Evolutionary conservation across 2,888 invertebrate species (phyloP).

Genomic region (Unio delphinus): DNA sequence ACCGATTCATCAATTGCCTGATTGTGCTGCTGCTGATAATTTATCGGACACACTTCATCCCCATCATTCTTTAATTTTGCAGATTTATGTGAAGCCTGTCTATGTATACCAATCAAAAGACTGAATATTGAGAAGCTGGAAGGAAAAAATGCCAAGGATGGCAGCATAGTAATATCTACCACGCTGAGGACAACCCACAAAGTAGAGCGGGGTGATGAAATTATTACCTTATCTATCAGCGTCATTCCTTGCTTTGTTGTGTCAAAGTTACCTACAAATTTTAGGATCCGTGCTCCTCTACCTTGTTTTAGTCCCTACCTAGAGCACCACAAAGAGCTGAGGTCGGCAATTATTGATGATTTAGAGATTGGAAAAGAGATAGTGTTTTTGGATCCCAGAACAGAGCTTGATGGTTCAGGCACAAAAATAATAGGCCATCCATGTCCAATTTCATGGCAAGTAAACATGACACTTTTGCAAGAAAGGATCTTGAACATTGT

Average conservation of each 20-base stretch:
- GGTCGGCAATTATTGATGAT: conserved; percentile 22
- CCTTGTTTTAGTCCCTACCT: conserved; percentile 39
- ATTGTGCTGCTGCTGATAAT: no score
- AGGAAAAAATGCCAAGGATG: no score
- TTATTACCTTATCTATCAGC: conserved; percentile 27
- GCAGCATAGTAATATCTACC: no score
- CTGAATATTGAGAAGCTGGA: no score
- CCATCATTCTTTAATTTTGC: no score
- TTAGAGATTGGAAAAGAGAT: conserved; percentile 36
- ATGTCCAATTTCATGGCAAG: not conserved
- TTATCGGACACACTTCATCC: no score
- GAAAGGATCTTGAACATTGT: no score
- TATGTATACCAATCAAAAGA: conserved; percentile 3
- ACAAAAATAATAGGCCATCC: not conserved
- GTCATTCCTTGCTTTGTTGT: conserved; percentile 36
- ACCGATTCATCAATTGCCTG: no score
- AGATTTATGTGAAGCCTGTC: conserved; percentile 2
- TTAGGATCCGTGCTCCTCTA: conserved; percentile 35
- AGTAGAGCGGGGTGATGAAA: not conserved
- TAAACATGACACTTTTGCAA: no score
- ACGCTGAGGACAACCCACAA: no score
- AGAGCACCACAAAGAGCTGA: conserved; percentile 32
- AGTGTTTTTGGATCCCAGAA: conserved; percentile 35
- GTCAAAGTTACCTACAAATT: conserved; percentile 32
- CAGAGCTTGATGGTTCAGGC: conserved; percentile 12